Evolutionary conservation across 2,888 invertebrate genomes (phyloP).

Genomic region (Pyrochroa serraticornis): DNA sequence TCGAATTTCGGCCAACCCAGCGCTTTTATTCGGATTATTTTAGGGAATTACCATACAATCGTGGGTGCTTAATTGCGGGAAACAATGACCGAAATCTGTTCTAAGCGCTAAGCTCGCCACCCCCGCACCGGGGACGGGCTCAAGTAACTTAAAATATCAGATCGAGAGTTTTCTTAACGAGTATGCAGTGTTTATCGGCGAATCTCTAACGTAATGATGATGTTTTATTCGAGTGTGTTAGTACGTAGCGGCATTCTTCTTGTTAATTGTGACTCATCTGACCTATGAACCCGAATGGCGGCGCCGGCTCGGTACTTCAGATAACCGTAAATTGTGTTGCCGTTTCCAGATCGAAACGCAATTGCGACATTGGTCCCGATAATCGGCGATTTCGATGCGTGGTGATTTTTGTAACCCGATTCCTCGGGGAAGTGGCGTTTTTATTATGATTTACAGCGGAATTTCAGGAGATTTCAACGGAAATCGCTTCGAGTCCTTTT

Average conservation of each 20-base stretch:
- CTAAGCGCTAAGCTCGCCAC: no score
- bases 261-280: slow-evolving; percentile 47
- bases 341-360: slow-evolving; percentile 12
- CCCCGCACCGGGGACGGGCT: no score
- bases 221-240: slow-evolving; percentile 42
- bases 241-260: slow-evolving; percentile 41
- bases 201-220: slow-evolving; percentile 33
- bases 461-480: slow-evolving; percentile 9
- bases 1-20: slow-evolving; percentile 2
- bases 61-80: slow-evolving; percentile 2
- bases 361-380: background rate
- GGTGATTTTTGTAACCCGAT: slow-evolving; percentile 9
- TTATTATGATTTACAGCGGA: slow-evolving; percentile 14
- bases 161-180: slow-evolving; percentile 2
- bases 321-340: slow-evolving; percentile 23
- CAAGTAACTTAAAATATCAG: background rate
- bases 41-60: slow-evolving; percentile 14
- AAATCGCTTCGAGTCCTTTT: slow-evolving; percentile 9
- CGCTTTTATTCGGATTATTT: slow-evolving; percentile 4
- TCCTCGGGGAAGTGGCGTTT: slow-evolving; percentile 4
- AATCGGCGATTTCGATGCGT: slow-evolving; percentile 3
- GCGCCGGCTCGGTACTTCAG: slow-evolving; percentile 22
- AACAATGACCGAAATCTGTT: no score
- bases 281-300: slow-evolving; percentile 39
- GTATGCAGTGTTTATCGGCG: slow-evolving; percentile 14